Base-by-base conservation (phyloP, 2,113 vertebrate species). In the Peromyscus leucopus region DNA sequence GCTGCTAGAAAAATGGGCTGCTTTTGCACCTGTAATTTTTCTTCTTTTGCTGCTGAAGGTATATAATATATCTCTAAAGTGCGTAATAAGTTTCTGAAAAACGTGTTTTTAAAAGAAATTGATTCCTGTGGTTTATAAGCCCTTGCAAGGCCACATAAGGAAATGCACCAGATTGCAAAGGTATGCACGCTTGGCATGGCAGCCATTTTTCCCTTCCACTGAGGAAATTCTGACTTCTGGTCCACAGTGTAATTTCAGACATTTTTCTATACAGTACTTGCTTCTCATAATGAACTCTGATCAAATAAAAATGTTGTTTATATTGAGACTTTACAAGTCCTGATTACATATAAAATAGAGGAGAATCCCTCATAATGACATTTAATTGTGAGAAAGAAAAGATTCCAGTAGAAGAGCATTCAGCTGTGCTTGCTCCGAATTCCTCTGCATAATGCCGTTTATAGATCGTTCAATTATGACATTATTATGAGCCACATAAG, bases 51-150 rank as follows among this genome's bases (percentile, higher is more conserved):
- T 72, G 98, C 98, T 99, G 99, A 99, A 99, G 99, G 99, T 99
- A 99, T 99, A 99, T 99, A 99, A 99, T 99, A 99, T 99, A 99
- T 99, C 99, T 99, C 99, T 99, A 99, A 99, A 99, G 98, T 98
- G 98, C 98, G 99, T 99, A 99, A 99, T 99, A 99, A 98, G 99
- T 99, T 99, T 98, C 99, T 98, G 99, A 99, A 99, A 99, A 99
- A 99, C 98, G 98, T 99, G 99, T 99, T 99, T 99, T 99, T 99
- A 99, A 99, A 99, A 99, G 99, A 99, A 99, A 99, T 99, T 99
- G 99, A 99, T 99, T 99, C 97, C 98, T 98, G 98, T 98, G 98
- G 98, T 99, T 99, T 99, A 99, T 98, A 99, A 99, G 98, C 97
- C 98, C 55, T 72, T 98, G 98, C 98, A 98, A 99, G 98, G 98